Evolutionary conservation across 2,797 vertebrate species (phyloP), one percentile per base, ranked within the genome.

Genomic region (Hydrolagus colliei): DNA sequence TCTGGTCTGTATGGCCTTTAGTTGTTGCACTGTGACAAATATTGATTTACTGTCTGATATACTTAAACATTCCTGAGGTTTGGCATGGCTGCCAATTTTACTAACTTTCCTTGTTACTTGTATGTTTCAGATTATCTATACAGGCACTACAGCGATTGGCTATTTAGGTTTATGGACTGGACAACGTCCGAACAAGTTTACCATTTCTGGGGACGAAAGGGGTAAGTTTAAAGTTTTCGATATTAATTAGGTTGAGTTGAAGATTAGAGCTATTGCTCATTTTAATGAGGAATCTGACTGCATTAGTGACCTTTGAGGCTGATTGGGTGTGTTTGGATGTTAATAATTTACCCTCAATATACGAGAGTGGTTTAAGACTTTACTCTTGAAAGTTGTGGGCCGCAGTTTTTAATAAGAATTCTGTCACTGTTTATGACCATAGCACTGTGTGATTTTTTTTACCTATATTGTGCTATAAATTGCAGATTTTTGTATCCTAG

Each of bases 101-200:
- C 41, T 52, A 52, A 52, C 41, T 27, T 0, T 9, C 0, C 67
- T 0, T 85, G 73, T 89, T 62, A 27, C 27, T 27, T 27, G 27
- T 27, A 85, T 77, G 1, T 92, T 93, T 72, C 91, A 98, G 98
- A 88, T 96, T 22, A 93, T 89, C 0, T 98, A 96, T 89, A 93
- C 87, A 72, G 97, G 97, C 86, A 99, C 98, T 0, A 95, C 97
- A 0, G 98, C 99, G 86, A 86, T 97, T 3, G 97, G 97, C 59
- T 99, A 98, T 0, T 92, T 99, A 0, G 97, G 97, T 9, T 87
- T 99, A 84, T 99, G 97, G 98, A 99, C 98, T 0, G 98, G 96
- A 65, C 97, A 99, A 86, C 97, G 96, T 88, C 94, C 96, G 0
- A 89, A 94, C 87, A 97, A 95, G 89, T 98, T 99, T 87, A 97